A percentile compares a stretch with the other conserved stretches of the same genome.
phyloP scores from a whole-genome alignment of 2,113 vertebrate species.

The Callospermophilus lateralis region DNA sequence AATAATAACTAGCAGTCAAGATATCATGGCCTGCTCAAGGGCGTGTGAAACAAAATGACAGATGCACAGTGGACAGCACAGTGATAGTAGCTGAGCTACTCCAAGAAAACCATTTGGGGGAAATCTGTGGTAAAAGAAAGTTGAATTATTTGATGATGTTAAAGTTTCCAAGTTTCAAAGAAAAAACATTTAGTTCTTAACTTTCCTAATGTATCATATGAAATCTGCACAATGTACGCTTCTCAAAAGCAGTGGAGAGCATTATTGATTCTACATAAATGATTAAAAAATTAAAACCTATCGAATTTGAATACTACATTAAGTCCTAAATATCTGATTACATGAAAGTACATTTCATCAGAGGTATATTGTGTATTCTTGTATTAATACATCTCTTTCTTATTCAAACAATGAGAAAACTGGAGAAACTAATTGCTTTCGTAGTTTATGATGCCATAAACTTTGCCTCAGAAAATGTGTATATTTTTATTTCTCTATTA shows the following conservation, averaged over 20 bases:
- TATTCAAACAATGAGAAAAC: background rate
- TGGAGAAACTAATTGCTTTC: background rate
- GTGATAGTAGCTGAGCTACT: background rate
- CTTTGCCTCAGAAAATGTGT: background rate
- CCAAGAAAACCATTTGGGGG: background rate
- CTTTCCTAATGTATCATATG: background rate
- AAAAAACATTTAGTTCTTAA: background rate
- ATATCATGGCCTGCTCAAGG: background rate
- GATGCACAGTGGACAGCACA: background rate
- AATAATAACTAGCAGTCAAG: background rate
- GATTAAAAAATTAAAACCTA: background rate
- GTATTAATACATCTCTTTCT: background rate
- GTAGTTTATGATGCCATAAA: background rate
- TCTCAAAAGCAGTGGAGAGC: background rate
- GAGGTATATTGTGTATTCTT: background rate
- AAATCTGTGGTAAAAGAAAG: background rate
- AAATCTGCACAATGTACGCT: background rate
- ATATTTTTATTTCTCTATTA: background rate
- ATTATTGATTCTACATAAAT: background rate
- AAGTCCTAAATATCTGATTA: background rate
- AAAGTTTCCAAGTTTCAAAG: background rate
- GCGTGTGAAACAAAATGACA: background rate
- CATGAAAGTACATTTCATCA: background rate
- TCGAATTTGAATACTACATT: background rate
- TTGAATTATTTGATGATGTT: background rate